Evolutionary conservation across 2,888 invertebrate genomes (phyloP).

Genomic region (Chrysopilus asiliformis): DNA sequence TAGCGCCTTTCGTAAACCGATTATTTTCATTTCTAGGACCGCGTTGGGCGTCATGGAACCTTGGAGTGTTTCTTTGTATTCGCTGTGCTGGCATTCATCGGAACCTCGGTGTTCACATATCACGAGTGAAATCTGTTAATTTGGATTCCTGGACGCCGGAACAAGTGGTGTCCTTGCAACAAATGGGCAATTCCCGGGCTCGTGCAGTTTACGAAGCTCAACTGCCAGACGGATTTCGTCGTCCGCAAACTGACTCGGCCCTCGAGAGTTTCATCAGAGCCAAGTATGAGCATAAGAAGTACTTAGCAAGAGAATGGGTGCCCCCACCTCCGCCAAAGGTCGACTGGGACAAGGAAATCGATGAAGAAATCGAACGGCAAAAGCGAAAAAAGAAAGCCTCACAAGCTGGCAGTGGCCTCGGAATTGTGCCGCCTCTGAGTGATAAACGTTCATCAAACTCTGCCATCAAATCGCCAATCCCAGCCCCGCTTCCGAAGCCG

Average conservation of each 20-base stretch:
- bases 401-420: constrained; percentile 28
- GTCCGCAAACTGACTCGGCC: constrained; percentile 88
- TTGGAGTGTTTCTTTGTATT: constrained; percentile 96
- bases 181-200: constrained; percentile 96
- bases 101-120: constrained; percentile 97
- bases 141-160: constrained; percentile 97
- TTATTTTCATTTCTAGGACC: constrained; percentile 53
- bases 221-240: constrained; percentile 84
- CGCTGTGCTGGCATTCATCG: constrained; percentile 98
- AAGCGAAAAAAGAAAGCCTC: constrained; percentile 71
- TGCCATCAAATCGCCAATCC: constrained; percentile 20
- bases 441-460: constrained; percentile 15
- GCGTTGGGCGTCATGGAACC: constrained; percentile 98
- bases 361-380: constrained; percentile 70
- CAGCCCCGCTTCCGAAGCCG: constrained; percentile 32
- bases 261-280: constrained; percentile 93
- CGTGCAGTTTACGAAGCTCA: constrained; percentile 96
- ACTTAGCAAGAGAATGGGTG: constrained; percentile 96
- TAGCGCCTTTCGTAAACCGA: too few relatives aligned
- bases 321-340: constrained; percentile 74
- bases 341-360: constrained; percentile 77
- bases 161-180: constrained; percentile 86
- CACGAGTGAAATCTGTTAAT: constrained; percentile 96
- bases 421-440: constrained; percentile 18
- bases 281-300: constrained; percentile 98